Conservation (phyloP, 92 coral and sea anemone genomes). For the Parazoanthus darwini region DNA sequence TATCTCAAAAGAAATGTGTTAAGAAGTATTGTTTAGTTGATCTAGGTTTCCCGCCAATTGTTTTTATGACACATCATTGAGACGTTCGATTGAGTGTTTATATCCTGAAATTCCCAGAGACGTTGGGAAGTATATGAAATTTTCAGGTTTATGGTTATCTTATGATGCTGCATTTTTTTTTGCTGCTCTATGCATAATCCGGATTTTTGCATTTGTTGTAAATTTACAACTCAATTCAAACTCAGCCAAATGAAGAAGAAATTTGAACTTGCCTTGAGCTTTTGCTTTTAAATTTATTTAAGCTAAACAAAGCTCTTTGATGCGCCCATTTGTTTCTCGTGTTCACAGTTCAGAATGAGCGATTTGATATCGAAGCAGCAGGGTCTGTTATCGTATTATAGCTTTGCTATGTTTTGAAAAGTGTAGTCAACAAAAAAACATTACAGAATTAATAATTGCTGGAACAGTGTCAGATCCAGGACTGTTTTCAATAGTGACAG, state of each 20-base stretch:
- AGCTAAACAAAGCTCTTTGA: no score
- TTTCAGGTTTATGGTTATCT: not conserved
- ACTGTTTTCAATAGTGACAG: slow-evolving; percentile 6
- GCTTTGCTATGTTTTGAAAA: not conserved
- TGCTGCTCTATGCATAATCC: no score
- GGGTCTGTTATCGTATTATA: not conserved
- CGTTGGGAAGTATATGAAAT: not conserved
- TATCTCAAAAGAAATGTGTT: not conserved
- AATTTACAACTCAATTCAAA: not conserved
- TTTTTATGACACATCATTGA: not conserved
- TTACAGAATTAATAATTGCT: not conserved
- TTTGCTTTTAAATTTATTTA: no score
- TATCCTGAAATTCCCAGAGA: not conserved
- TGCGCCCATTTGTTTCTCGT: no score
- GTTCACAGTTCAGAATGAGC: not conserved
- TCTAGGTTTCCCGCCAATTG: not conserved
- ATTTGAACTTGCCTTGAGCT: not conserved
- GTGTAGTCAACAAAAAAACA: not conserved
- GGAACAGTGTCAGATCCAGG: not conserved
- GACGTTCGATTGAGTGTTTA: not conserved
- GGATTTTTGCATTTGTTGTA: no score
- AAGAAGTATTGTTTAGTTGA: not conserved
- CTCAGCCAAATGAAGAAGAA: not conserved
- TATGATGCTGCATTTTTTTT: no score
- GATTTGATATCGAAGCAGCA: not conserved